Percentiles rank a stretch among this genome's conserved stretches.
Conservation (phyloP, 2,113 vertebrate species). For the human (Homo sapiens) region GRCh38 chr22:24956001-24956500, state of each 20-base stretch:
- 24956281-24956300: neutral
- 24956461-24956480: neutral
- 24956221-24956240: neutral
- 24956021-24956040: too few relatives aligned
- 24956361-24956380: neutral
- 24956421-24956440: neutral
- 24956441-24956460: neutral
- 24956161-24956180: neutral
- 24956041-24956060: neutral
- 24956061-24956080: neutral
- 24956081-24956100: neutral
- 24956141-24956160: neutral
- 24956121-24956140: neutral
- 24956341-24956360: neutral
- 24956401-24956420: neutral
- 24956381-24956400: neutral
- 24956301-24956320: too few relatives aligned
- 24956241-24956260: neutral
- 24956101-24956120: too few relatives aligned
- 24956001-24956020: too few relatives aligned
- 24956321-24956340: neutral
- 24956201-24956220: neutral
- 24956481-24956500: neutral
- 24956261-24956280: neutral
- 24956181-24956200: neutral